phyloP scores from a whole-genome alignment of 1,140 invertebrate genomes.

The Nomia melanderi region DNA sequence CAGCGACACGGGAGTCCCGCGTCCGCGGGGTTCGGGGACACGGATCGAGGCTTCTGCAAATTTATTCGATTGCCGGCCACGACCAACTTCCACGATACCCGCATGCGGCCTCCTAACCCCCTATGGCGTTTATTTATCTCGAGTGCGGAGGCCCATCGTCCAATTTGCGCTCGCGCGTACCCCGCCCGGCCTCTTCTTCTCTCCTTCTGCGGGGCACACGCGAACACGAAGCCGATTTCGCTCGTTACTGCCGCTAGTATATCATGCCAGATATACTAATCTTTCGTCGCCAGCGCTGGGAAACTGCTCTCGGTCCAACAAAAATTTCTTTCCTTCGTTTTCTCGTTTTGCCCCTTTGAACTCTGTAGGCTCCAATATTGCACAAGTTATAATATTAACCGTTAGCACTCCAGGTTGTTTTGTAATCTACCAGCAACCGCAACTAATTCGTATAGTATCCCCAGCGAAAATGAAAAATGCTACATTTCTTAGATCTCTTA shows the following conservation, averaged over 20 bases:
- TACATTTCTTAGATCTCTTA: no score
- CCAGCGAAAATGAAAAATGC: no score
- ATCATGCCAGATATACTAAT: conserved; percentile 44
- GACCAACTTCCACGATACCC: conserved; percentile 57
- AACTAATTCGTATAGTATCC: no score
- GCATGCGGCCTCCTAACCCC: conserved; percentile 54
- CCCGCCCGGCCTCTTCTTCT: neutral
- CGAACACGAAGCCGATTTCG: conserved; percentile 35
- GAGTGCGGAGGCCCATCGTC: conserved; percentile 61
- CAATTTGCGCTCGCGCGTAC: conserved; percentile 60
- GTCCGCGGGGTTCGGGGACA: neutral
- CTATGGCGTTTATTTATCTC: conserved; percentile 66
- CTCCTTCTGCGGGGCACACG: conserved; percentile 22
- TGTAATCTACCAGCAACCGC: no score
- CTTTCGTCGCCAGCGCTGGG: conserved; percentile 3
- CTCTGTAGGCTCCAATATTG: no score
- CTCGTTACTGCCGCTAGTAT: conserved; percentile 42
- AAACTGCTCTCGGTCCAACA: conserved; percentile 3
- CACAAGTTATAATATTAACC: no score
- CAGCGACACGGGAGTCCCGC: neutral
- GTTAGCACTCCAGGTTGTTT: no score
- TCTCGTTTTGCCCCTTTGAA: no score
- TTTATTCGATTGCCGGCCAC: conserved; percentile 53
- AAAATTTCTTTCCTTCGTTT: no score
- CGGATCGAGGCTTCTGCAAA: conserved; percentile 53